These are phyloP conservation scores for Anabas testudineus DNA, from an alignment of 2,797 vertebrate species.

Conservation along the genomic window DNA sequence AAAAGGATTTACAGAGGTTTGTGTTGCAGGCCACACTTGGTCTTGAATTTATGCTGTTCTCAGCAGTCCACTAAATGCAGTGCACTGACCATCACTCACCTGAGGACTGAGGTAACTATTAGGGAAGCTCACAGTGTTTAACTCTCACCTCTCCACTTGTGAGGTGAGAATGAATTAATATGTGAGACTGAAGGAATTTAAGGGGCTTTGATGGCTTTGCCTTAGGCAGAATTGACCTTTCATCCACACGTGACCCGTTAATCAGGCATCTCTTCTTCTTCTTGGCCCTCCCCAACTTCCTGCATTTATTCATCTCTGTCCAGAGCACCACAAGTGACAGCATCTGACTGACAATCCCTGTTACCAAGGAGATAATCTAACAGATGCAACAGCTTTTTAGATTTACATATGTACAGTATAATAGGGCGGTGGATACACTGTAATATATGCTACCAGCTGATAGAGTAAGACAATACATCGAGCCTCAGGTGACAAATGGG, in stretches of 20 bases:
- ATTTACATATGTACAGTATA: constrained; percentile 17
- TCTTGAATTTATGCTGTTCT: constrained; percentile 66
- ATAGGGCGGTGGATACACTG: neutral
- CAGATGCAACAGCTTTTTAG: constrained; percentile 21
- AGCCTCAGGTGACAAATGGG: constrained; percentile 27
- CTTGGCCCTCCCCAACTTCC: neutral
- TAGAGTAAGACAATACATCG: neutral
- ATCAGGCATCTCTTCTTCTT: too few species aligned
- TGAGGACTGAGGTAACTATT: constrained; percentile 52
- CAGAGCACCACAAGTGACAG: neutral
- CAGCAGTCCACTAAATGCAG: constrained; percentile 63
- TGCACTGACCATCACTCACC: constrained; percentile 65
- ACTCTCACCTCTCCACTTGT: constrained; percentile 21
- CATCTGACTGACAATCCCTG: constrained; percentile 45
- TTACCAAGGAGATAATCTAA: constrained; percentile 24
- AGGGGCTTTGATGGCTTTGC: constrained; percentile 16
- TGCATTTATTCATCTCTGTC: constrained; percentile 4
- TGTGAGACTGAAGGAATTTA: constrained; percentile 11
- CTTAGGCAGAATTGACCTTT: constrained; percentile 9
- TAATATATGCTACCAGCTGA: constrained; percentile 6
- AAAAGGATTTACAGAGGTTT: constrained; percentile 76
- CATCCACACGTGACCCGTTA: constrained; percentile 6
- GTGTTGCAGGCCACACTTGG: constrained; percentile 47
- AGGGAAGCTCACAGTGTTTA: constrained; percentile 36
- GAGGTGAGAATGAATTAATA: constrained; percentile 10